A percentile compares a stretch with the other conserved stretches of the same genome.
Conservation (phyloP, 2,797 vertebrate species). For the Megalops cyprinoides region DNA sequence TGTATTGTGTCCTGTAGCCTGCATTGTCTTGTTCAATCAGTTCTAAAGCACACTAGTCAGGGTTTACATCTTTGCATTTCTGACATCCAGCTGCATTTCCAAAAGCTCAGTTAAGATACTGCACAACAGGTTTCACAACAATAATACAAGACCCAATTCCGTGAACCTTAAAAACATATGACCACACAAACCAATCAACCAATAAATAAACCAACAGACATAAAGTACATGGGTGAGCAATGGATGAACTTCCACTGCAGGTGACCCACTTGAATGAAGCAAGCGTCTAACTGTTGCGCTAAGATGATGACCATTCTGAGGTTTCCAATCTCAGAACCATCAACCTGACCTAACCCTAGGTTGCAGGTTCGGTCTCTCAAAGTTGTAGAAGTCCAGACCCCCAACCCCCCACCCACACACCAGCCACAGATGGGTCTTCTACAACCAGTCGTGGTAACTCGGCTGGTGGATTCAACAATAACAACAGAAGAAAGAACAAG, state of each 20-base stretch:
- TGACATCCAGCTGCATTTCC: not conserved
- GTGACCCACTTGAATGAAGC: not conserved
- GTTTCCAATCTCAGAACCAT: not conserved
- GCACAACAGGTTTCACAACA: not conserved
- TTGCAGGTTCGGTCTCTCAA: not conserved
- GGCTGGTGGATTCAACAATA: not conserved
- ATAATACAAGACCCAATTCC: not conserved
- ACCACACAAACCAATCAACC: not conserved
- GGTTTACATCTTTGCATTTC: too few species aligned
- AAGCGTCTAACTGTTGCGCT: not conserved
- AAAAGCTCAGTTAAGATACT: not conserved
- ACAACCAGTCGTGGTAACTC: constrained; percentile 12
- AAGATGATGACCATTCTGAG: not conserved
- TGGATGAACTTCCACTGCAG: not conserved
- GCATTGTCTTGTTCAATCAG: too few species aligned
- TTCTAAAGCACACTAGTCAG: too few species aligned
- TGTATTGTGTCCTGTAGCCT: too few species aligned
- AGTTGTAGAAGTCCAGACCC: too few species aligned
- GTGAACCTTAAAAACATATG: not conserved
- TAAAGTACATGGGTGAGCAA: not conserved
- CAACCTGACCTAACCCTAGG: not conserved
- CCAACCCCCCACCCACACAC: not conserved
- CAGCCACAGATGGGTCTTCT: not conserved
- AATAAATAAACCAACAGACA: too few species aligned
- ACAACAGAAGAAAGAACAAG: constrained; percentile 16